A percentile compares a stretch with the other conserved stretches of the same genome.
phyloP scores from a whole-genome alignment of 1,140 invertebrate genomes.

The Drosophila kohkoa region DNA sequence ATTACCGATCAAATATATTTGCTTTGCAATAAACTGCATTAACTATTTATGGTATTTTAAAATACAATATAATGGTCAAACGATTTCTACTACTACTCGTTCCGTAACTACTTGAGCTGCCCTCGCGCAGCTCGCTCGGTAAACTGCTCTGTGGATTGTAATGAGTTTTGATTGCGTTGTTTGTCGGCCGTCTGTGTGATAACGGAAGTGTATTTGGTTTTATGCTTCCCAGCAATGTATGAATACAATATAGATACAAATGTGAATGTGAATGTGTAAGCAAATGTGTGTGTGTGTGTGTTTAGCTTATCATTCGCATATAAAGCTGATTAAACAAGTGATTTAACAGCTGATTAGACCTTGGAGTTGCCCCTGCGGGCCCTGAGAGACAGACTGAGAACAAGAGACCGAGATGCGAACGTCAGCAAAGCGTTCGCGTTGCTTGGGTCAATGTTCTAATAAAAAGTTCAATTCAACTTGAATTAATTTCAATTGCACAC shows the following conservation, averaged over 20 bases:
- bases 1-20: too few species aligned
- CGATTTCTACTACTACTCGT: too few species aligned
- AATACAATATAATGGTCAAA: too few species aligned
- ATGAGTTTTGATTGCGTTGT: constrained; percentile 46
- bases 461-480: constrained; percentile 80
- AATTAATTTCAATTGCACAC: constrained; percentile 80
- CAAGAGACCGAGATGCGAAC: neutral
- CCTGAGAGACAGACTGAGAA: neutral
- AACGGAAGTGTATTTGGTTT: constrained; percentile 43
- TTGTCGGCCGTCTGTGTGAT: constrained; percentile 35
- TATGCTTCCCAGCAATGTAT: constrained; percentile 7
- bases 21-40: too few species aligned
- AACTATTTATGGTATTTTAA: too few species aligned
- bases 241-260: neutral
- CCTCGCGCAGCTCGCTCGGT: neutral
- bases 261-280: neutral
- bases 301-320: constrained; percentile 40
- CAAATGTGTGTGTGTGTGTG: constrained; percentile 8
- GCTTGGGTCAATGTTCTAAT: constrained; percentile 76
- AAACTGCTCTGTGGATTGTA: constrained; percentile 23
- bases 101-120: neutral
- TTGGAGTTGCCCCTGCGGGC: constrained; percentile 18
- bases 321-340: constrained; percentile 52
- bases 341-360: constrained; percentile 50
- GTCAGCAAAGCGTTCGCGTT: too few species aligned